Evolutionary conservation across 2,888 invertebrate species (phyloP).

Genomic region (Clitarchus hookeri): DNA sequence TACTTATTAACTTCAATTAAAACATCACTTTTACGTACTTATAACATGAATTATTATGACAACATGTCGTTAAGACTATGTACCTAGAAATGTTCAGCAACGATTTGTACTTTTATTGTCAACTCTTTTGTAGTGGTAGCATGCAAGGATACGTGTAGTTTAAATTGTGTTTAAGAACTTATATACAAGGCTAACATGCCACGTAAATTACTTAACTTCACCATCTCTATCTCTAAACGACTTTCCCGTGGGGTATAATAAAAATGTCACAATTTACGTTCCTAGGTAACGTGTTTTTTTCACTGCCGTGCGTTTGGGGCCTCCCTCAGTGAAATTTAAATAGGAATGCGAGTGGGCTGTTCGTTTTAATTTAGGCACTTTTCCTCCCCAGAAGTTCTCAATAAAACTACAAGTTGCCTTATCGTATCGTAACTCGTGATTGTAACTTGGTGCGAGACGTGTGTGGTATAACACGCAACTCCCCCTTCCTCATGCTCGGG

Average conservation of each 20-base stretch:
- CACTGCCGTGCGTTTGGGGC: neutral
- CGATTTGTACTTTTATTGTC: too few species aligned
- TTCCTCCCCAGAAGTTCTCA: neutral
- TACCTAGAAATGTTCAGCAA: neutral
- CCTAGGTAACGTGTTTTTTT: neutral
- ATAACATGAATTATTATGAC: neutral
- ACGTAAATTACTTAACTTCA: neutral
- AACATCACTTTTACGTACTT: too few species aligned
- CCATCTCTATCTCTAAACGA: neutral
- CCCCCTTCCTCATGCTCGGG: neutral
- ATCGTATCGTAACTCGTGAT: neutral
- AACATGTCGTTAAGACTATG: neutral
- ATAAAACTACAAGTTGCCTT: neutral
- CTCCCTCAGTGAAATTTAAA: too few species aligned
- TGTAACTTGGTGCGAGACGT: neutral
- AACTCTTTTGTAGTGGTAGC: neutral
- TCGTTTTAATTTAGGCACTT: neutral
- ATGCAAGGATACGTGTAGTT: neutral
- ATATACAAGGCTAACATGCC: neutral
- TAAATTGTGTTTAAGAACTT: neutral
- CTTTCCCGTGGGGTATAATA: neutral
- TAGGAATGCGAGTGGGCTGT: neutral
- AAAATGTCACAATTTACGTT: neutral
- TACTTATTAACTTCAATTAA: too few species aligned
- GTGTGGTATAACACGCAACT: neutral